phyloP scores from a whole-genome alignment of 1,140 invertebrate species.

The Pantala flavescens region DNA sequence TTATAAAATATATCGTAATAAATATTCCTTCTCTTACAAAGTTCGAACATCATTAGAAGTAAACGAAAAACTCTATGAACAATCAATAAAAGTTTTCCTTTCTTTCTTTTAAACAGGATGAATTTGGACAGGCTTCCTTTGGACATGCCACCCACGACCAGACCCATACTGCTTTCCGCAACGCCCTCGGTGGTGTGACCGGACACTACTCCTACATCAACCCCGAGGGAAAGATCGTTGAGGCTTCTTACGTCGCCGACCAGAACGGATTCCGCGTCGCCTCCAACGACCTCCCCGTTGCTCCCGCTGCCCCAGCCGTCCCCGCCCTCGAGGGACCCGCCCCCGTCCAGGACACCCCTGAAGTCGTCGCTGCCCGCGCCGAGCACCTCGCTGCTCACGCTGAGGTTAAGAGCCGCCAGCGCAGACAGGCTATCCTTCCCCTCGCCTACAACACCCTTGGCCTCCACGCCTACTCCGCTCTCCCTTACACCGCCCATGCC shows the following conservation, averaged over 20 bases:
- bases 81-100: background rate
- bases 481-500: conserved; percentile 26
- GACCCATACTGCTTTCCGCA: conserved; percentile 39
- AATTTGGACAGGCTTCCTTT: conserved; percentile 42
- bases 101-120: conserved; percentile 29
- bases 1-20: too few species aligned
- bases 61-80: too few species aligned
- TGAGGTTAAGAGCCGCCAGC: conserved; percentile 23
- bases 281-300: conserved; percentile 38
- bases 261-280: conserved; percentile 42
- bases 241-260: conserved; percentile 40
- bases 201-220: conserved; percentile 45
- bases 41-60: too few species aligned
- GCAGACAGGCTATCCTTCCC: conserved; percentile 23
- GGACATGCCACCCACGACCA: conserved; percentile 44
- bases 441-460: conserved; percentile 13
- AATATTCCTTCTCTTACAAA: too few species aligned
- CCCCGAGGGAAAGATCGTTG: conserved; percentile 39
- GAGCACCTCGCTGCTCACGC: conserved; percentile 25
- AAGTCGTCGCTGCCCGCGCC: conserved; percentile 25
- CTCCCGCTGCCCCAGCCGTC: conserved; percentile 25
- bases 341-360: too few species aligned
- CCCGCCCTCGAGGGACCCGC: conserved; percentile 19
- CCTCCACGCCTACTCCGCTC: background rate
- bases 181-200: conserved; percentile 41